Percentiles rank a stretch among this genome's conserved stretches.
Evolutionary conservation across 2,797 vertebrate species (phyloP).

Genomic region (Balearica regulorum): DNA sequence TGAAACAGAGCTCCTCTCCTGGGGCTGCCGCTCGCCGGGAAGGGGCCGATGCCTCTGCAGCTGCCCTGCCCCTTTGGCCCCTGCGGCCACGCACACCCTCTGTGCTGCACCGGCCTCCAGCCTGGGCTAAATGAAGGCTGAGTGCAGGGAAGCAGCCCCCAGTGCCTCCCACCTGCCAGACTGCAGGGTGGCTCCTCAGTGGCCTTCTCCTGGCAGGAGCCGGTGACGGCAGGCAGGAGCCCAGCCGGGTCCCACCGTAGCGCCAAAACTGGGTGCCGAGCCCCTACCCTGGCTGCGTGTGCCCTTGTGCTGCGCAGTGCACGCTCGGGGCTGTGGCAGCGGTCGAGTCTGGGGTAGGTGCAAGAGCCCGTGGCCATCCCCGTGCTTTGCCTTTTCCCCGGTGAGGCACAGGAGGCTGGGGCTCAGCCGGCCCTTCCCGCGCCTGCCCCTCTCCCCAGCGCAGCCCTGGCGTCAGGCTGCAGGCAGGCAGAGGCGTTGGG

Average conservation of each 20-base stretch:
- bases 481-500: background rate
- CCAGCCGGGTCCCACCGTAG: rapidly evolving
- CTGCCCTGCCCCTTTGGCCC: background rate
- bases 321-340: rapidly evolving
- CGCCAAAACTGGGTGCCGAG: background rate
- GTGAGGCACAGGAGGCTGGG: rapidly evolving
- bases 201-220: rapidly evolving
- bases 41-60: background rate
- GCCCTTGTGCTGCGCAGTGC: background rate
- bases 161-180: background rate
- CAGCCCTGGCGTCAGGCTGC: background rate
- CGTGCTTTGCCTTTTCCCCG: rapidly evolving
- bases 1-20: constrained; percentile 12
- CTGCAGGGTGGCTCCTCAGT: background rate
- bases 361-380: rapidly evolving
- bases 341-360: rapidly evolving
- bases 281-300: background rate
- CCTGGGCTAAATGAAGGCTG: background rate
- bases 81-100: background rate
- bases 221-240: background rate
- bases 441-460: rapidly evolving
- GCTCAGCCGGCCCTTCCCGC: background rate
- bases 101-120: background rate
- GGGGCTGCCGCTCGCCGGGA: background rate
- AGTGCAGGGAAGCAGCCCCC: background rate